These are phyloP conservation scores for Numenius phaeopus DNA, from an alignment of 2,797 vertebrate species.

Conservation along the genomic window DNA sequence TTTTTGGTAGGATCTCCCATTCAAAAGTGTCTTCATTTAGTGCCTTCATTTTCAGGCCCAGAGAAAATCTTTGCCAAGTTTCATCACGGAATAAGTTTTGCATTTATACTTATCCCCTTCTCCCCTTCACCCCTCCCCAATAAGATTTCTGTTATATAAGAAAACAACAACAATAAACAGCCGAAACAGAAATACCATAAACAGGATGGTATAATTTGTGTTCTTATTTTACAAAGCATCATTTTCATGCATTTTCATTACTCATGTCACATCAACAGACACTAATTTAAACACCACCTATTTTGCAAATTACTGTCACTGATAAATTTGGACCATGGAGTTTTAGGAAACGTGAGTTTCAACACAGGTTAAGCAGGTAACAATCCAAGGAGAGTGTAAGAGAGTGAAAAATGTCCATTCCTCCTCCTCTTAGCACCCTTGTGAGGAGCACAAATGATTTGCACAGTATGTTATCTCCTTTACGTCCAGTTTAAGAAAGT, in stretches of 20 bases:
- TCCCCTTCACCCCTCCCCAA: rapidly evolving
- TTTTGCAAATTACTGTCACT: background rate
- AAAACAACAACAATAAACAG: background rate
- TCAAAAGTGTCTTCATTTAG: background rate
- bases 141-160: background rate
- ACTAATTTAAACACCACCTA: background rate
- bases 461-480: background rate
- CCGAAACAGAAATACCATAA: background rate
- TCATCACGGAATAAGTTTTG: background rate
- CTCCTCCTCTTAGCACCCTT: background rate
- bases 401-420: background rate
- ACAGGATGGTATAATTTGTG: background rate
- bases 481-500: background rate
- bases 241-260: background rate
- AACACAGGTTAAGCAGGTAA: background rate
- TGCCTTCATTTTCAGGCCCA: background rate
- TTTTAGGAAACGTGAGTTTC: background rate
- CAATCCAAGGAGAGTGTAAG: background rate
- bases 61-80: background rate
- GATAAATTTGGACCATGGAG: background rate
- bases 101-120: background rate
- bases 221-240: background rate
- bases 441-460: background rate
- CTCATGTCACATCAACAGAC: background rate
- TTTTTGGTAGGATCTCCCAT: background rate